phyloP scores from a whole-genome alignment of 2,888 invertebrate species.

The Lasioglossum lativentre region DNA sequence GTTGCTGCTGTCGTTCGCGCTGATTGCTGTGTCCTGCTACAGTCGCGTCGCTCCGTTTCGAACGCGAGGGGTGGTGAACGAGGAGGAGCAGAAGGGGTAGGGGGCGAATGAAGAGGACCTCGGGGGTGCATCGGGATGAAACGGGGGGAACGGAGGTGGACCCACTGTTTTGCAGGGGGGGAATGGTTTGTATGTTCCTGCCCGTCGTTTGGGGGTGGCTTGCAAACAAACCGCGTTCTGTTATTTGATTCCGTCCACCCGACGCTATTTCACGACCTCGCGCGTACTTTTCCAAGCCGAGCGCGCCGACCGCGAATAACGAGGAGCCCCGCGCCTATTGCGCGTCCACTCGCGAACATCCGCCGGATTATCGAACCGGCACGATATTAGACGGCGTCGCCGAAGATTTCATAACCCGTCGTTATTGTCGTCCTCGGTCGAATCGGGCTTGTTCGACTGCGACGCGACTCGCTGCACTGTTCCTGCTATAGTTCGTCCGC shows the following conservation, averaged over 20 bases:
- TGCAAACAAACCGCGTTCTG: constrained; percentile 81
- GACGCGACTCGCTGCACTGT: neutral
- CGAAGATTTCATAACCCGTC: neutral
- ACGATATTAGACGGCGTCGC: neutral
- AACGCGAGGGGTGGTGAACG: constrained; percentile 32
- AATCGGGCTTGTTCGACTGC: neutral
- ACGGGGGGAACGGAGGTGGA: constrained; percentile 36
- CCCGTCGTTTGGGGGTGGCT: constrained; percentile 73
- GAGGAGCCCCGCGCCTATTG: constrained; percentile 46
- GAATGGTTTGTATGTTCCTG: constrained; percentile 70
- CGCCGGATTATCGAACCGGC: neutral
- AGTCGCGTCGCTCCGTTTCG: constrained; percentile 64
- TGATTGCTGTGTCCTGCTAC: constrained; percentile 76
- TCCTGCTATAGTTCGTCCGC: neutral
- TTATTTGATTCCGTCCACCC: constrained; percentile 78
- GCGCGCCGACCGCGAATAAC: constrained; percentile 58
- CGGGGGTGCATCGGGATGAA: constrained; percentile 18
- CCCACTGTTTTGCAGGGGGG: constrained; percentile 62
- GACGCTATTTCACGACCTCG: constrained; percentile 62
- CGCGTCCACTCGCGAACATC: constrained; percentile 31
- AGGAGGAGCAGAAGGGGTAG: neutral
- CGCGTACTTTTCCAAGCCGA: constrained; percentile 63
- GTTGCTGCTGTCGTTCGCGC: constrained; percentile 70
- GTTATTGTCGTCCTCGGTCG: neutral
- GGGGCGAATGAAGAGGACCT: neutral